These are phyloP conservation scores for Grapholita molesta DNA, from an alignment of 1,140 invertebrate species.

Conservation along the genomic window DNA sequence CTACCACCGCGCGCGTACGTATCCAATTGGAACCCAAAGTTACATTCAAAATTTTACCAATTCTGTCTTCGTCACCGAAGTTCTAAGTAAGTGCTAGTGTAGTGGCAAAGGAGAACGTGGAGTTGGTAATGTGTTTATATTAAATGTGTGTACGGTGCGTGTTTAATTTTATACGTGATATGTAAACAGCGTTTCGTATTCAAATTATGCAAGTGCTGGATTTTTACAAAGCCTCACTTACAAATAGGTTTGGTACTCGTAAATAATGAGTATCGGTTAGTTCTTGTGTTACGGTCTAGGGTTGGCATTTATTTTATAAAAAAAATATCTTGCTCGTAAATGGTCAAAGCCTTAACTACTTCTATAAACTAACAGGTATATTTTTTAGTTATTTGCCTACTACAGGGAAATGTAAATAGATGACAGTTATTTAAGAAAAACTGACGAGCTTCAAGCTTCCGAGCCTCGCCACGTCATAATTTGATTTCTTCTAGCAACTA, in stretches of 20 bases:
- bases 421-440: too few relatives aligned
- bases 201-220: conserved; percentile 16
- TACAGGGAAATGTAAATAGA: too few relatives aligned
- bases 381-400: too few relatives aligned
- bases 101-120: not conserved
- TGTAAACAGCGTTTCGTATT: conserved; percentile 11
- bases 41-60: not conserved
- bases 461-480: too few relatives aligned
- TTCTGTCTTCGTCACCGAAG: not conserved
- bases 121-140: not conserved
- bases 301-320: not conserved
- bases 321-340: too few relatives aligned
- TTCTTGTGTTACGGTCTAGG: not conserved
- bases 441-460: too few relatives aligned
- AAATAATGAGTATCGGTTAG: not conserved
- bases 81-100: conserved; percentile 16
- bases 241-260: not conserved
- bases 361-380: too few relatives aligned
- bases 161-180: conserved; percentile 12
- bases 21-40: conserved; percentile 25
- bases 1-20: conserved; percentile 63
- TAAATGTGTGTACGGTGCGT: not conserved
- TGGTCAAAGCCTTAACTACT: too few relatives aligned
- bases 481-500: too few relatives aligned
- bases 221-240: not conserved